Conservation (phyloP, 2,797 vertebrate species). For the Amazona ochrocephala region DNA sequence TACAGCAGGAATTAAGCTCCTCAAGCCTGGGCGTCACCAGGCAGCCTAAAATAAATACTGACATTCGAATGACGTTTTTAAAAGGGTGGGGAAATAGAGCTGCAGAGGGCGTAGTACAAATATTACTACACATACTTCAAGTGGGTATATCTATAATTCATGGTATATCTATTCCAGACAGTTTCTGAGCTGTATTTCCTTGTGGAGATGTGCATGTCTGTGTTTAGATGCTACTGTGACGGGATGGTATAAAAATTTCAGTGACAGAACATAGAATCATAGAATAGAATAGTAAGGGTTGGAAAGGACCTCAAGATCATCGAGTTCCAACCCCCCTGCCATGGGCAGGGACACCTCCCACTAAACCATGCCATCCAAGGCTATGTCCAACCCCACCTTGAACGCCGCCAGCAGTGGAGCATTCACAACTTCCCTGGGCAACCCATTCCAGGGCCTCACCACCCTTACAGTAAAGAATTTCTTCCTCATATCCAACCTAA, state of each 20-base stretch:
- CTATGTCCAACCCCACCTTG: too few relatives aligned
- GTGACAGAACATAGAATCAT: not conserved
- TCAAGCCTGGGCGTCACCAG: not conserved
- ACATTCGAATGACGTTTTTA: not conserved
- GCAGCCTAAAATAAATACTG: not conserved
- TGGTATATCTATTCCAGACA: not conserved
- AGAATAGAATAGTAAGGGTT: too few relatives aligned
- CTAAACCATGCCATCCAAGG: too few relatives aligned
- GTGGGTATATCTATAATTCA: not conserved
- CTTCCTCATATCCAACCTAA: too few relatives aligned
- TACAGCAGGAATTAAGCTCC: not conserved
- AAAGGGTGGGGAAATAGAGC: not conserved
- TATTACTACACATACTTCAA: not conserved
- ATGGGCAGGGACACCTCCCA: too few relatives aligned
- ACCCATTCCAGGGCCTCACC: too few relatives aligned
- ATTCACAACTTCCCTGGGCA: too few relatives aligned
- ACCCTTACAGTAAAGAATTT: too few relatives aligned
- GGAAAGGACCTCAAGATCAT: too few relatives aligned
- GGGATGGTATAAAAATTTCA: not conserved
- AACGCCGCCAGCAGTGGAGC: too few relatives aligned
- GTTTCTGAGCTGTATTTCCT: conserved; percentile 12
- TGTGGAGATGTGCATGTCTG: not conserved
- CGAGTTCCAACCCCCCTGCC: too few relatives aligned
- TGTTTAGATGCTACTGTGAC: not conserved
- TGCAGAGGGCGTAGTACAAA: not conserved